A percentile compares a stretch with the other conserved stretches of the same genome.
These are phyloP conservation scores for Crypturellus undulatus DNA, from an alignment of 2,113 vertebrate genomes.

Conservation along the genomic window DNA sequence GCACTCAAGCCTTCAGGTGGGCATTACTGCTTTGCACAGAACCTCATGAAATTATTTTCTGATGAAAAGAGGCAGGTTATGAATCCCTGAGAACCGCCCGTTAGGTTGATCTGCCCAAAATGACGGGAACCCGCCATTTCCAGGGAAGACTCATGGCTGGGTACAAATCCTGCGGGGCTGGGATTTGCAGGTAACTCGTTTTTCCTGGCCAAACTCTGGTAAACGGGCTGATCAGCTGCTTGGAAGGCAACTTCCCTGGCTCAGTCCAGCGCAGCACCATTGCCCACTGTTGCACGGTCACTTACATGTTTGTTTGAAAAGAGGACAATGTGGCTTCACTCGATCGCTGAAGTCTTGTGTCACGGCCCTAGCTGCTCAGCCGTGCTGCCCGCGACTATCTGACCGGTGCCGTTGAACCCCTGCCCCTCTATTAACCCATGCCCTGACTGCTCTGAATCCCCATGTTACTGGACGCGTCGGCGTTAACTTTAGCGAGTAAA, in stretches of 20 bases:
- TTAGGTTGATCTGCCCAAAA: background rate
- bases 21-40: fast-evolving
- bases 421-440: background rate
- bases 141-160: background rate
- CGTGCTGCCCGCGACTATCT: background rate
- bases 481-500: background rate
- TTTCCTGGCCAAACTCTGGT: background rate
- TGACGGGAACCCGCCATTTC: background rate
- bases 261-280: background rate
- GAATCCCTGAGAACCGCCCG: background rate
- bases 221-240: background rate
- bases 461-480: background rate
- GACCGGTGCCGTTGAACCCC: background rate
- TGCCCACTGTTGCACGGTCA: background rate
- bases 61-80: background rate
- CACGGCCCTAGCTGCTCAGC: background rate
- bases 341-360: background rate
- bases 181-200: background rate
- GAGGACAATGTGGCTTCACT: background rate
- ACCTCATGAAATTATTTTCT: background rate
- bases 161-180: background rate
- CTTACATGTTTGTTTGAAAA: fast-evolving
- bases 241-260: background rate
- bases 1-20: background rate
- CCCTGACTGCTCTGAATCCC: background rate